Conservation (phyloP, 2,113 vertebrate species). For the Hydropotes inermis region DNA sequence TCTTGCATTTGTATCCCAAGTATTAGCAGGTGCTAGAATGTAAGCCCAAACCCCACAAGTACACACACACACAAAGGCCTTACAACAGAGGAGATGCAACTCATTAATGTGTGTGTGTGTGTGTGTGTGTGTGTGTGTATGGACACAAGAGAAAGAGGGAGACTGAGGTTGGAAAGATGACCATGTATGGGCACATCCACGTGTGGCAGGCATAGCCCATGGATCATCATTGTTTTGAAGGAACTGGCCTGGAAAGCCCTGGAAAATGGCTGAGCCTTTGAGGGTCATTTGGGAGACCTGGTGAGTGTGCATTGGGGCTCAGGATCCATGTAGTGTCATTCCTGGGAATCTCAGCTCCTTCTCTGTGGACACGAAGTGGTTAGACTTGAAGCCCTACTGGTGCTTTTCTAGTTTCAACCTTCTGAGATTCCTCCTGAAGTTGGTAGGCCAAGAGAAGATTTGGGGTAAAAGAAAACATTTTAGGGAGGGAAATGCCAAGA, state of each 20-base stretch:
- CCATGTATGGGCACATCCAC: not conserved
- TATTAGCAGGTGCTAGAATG: not conserved
- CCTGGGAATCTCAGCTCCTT: not conserved
- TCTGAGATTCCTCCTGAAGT: not conserved
- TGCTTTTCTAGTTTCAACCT: not conserved
- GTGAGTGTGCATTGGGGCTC: not conserved
- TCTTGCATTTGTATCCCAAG: not conserved
- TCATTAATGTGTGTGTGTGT: not conserved
- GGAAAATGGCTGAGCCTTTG: not conserved
- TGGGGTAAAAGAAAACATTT: slow-evolving; percentile 36
- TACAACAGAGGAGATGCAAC: not conserved
- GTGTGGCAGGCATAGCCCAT: not conserved
- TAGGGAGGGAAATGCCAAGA: slow-evolving; percentile 54
- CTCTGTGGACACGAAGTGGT: no score
- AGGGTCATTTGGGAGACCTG: not conserved
- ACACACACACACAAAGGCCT: not conserved
- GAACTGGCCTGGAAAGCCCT: not conserved
- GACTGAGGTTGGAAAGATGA: not conserved
- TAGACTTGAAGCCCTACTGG: not conserved
- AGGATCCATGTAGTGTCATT: not conserved
- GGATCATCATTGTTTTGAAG: not conserved
- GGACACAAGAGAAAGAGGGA: not conserved
- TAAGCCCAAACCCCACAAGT: not conserved
- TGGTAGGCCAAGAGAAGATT: slow-evolving; percentile 24
- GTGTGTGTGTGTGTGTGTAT: not conserved